Conservation (phyloP, 1,140 invertebrate genomes). For the Drosophila lowei region DNA sequence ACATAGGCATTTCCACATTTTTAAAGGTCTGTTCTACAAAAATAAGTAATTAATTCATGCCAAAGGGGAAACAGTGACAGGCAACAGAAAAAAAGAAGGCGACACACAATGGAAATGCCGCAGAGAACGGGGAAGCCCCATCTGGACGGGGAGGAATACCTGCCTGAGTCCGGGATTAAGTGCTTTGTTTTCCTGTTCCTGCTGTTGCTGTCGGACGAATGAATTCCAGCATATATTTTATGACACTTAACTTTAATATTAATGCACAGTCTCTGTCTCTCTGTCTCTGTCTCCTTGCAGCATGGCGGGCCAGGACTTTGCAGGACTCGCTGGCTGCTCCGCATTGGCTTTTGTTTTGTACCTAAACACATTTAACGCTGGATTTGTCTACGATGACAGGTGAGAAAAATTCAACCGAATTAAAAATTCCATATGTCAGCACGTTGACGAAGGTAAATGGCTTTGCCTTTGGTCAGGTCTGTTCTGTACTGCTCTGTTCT, state of each 20-base stretch:
- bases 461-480: slow-evolving; percentile 2
- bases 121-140: slow-evolving; percentile 49
- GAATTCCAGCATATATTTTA: slow-evolving; percentile 79
- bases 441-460: slow-evolving; percentile 78
- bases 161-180: slow-evolving; percentile 54
- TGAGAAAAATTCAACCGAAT: slow-evolving; percentile 72
- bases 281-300: slow-evolving; percentile 41
- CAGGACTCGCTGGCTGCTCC: slow-evolving; percentile 88
- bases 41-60: slow-evolving; percentile 48
- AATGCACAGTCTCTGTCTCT: slow-evolving; percentile 55
- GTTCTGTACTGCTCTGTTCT: slow-evolving; percentile 1
- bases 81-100: slow-evolving; percentile 13
- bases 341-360: slow-evolving; percentile 91
- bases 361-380: slow-evolving; percentile 93
- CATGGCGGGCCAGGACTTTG: slow-evolving; percentile 85
- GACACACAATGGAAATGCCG: slow-evolving; percentile 17
- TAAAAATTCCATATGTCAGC: slow-evolving; percentile 83
- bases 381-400: slow-evolving; percentile 98
- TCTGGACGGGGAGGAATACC: slow-evolving; percentile 35
- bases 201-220: slow-evolving; percentile 50
- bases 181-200: slow-evolving; percentile 43
- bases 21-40: slow-evolving; percentile 9
- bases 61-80: slow-evolving; percentile 22
- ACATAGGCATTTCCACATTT: slow-evolving; percentile 2
- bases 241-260: slow-evolving; percentile 79